Evolutionary conservation across 1,140 invertebrate genomes (phyloP), one percentile per base, ranked within the genome.

Genomic region (Macrotrachela quadricornifera): DNA sequence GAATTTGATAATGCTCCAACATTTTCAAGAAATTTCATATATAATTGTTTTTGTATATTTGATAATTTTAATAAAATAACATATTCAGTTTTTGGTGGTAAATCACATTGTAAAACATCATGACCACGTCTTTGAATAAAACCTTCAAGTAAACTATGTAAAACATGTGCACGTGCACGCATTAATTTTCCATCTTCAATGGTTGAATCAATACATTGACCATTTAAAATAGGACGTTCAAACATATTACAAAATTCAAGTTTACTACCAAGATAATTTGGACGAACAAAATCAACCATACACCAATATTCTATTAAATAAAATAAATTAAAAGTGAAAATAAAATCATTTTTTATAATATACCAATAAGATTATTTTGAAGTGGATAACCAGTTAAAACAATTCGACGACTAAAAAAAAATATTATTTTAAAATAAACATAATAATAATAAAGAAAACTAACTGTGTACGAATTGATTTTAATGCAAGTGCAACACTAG

Each of bases 261-360:
- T 57, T 78, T 78, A 1, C 83, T 87, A 58, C 88, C 88, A 12
- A 95, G 68, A 6, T 94, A 72, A 70, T 81, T 85, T 1, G 87
- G 87, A 66, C 92, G 94, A 10, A 94, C 85, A 71, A 95, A 92
- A 59, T 85, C 79, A 15, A 92, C 83, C 88, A 95, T 95, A 63
- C 84, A 87, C 67, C 91, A 86, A 74, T 94, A 72, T 21, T 53
- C 51, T 13, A 43, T 77, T 12, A 95, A 75, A 74, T 94, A 30
- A 30, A 30, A 30, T 8, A 30, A 30, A 30, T 4, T 8, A 30
- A 30, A 30, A 30, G 8, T 30, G 8, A 30, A 30, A 4, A 30
- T 4, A 30, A 8, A 30, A 30, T 30, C 2, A 30, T n/a, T n/a
- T n/a, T n/a, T n/a, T n/a, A n/a, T n/a, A n/a, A 30, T 2, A 4